Evolutionary conservation across 1,140 invertebrate genomes (phyloP).

Genomic region (Kradibia gibbosae): DNA sequence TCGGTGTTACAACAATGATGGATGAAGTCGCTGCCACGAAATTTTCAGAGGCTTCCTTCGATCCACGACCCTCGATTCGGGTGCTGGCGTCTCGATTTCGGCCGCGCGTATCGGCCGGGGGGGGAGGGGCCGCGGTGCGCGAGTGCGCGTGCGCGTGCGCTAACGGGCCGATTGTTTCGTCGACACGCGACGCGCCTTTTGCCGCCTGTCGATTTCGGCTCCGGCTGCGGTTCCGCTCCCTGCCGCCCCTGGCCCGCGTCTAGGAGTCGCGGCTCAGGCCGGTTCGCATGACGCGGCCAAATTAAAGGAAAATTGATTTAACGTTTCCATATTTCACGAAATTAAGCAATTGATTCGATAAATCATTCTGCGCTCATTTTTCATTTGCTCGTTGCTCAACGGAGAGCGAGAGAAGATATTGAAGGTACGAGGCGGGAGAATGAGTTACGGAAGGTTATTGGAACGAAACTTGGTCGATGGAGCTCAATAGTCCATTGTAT

Average conservation of each 20-base stretch:
- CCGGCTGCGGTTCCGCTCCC: not conserved
- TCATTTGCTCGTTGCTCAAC: not conserved
- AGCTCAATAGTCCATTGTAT: no score
- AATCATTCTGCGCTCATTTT: slow-evolving; percentile 14
- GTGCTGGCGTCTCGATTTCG: slow-evolving; percentile 12
- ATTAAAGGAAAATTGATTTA: slow-evolving; percentile 45
- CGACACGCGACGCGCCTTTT: slow-evolving; percentile 55
- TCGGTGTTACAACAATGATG: slow-evolving; percentile 70
- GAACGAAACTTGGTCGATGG: no score
- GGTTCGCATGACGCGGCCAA: slow-evolving; percentile 33
- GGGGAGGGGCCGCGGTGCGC: not conserved
- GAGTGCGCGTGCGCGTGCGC: slow-evolving; percentile 46
- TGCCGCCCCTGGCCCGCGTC: not conserved
- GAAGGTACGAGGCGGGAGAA: no score
- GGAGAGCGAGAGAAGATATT: not conserved
- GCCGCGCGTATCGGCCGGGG: slow-evolving; percentile 11
- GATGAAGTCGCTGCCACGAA: slow-evolving; percentile 61
- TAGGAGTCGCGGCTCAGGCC: no score
- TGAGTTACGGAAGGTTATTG: no score
- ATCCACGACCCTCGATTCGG: slow-evolving; percentile 34
- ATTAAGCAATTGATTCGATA: slow-evolving; percentile 48
- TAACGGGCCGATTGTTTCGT: slow-evolving; percentile 64
- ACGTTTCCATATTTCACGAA: slow-evolving; percentile 41
- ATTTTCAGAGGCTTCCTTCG: slow-evolving; percentile 63
- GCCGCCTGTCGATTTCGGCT: slow-evolving; percentile 47